These are phyloP conservation scores for Phyllopteryx taeniolatus DNA, from an alignment of 2,113 vertebrate genomes.

Conservation along the genomic window DNA sequence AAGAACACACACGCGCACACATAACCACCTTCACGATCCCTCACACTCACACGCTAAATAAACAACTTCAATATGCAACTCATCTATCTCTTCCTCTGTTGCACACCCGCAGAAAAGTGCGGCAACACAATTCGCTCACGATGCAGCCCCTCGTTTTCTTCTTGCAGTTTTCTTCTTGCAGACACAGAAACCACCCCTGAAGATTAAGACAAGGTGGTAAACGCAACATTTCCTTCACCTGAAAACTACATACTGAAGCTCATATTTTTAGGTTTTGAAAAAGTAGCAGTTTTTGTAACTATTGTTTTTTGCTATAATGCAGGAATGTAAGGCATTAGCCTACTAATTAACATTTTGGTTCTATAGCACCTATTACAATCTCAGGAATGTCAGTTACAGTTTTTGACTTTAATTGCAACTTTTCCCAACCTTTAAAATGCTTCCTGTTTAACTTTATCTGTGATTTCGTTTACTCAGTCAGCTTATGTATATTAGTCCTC, in stretches of 20 bases:
- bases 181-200: not conserved
- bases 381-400: too few species aligned
- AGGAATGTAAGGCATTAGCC: not conserved
- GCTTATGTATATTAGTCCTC: too few species aligned
- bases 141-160: not conserved
- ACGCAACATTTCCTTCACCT: not conserved
- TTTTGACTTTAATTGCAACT: too few species aligned
- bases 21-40: not conserved
- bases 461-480: too few species aligned
- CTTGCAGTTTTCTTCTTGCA: not conserved
- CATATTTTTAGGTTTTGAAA: not conserved
- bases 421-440: too few species aligned
- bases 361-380: too few species aligned
- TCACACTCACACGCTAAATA: not conserved
- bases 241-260: not conserved
- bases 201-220: not conserved
- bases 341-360: too few species aligned
- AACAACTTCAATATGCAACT: slow-evolving; percentile 7
- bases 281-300: not conserved
- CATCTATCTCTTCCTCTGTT: slow-evolving; percentile 6
- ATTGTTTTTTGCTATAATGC: too few species aligned
- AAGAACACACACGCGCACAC: slow-evolving; percentile 19
- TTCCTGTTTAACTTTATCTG: too few species aligned
- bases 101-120: slow-evolving; percentile 2
- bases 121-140: not conserved